Percentiles rank a stretch among this genome's conserved stretches.
These are phyloP conservation scores for Prinia subflava DNA, from an alignment of 2,113 vertebrate species.

Conservation along the genomic window DNA sequence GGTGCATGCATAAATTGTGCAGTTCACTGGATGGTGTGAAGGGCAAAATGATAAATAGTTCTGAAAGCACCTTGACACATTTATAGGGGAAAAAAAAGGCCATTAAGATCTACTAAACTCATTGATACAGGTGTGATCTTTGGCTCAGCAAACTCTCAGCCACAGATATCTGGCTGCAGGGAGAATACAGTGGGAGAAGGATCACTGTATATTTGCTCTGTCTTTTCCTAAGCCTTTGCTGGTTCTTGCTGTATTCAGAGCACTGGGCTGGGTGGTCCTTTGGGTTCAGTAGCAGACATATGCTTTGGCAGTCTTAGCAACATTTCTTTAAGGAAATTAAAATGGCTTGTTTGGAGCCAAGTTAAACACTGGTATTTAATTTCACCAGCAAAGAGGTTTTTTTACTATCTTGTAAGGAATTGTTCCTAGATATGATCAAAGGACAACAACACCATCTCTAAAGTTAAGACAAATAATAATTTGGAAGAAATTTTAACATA, in stretches of 20 bases:
- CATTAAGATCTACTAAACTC: not conserved
- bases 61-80: constrained; percentile 16
- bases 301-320: not conserved
- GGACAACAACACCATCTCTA: not conserved
- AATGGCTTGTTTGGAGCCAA: not conserved
- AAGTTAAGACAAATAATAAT: constrained; percentile 36
- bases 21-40: not conserved
- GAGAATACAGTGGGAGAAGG: not conserved
- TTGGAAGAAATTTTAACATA: constrained; percentile 33
- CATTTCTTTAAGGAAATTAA: not conserved
- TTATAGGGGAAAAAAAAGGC: not conserved
- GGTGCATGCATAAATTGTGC: not conserved
- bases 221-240: not conserved
- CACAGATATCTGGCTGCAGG: not conserved
- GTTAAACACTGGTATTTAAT: not conserved
- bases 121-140: constrained; percentile 3
- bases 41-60: constrained; percentile 22
- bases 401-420: not conserved
- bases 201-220: not conserved
- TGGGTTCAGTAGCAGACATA: not conserved
- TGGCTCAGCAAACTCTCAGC: not conserved
- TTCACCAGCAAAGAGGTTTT: not conserved
- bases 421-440: constrained; percentile 17
- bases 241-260: not conserved
- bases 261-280: not conserved